These are phyloP conservation scores for Ophiothrix spiculata DNA, from an alignment of 35 echinoderm and acorn worm species.

Conservation along the genomic window DNA sequence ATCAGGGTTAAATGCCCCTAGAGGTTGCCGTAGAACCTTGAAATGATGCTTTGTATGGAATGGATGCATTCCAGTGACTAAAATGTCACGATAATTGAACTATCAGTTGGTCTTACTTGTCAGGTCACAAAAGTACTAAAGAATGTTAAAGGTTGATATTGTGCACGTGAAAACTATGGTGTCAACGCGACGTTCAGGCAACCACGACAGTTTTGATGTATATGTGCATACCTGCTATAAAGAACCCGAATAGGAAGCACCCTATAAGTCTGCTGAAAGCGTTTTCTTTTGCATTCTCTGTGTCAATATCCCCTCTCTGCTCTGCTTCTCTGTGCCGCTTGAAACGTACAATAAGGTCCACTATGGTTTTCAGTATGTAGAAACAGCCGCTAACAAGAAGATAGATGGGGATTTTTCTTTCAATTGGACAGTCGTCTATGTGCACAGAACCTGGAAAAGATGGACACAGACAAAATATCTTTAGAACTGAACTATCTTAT, in stretches of 20 bases:
- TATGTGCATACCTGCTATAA: conserved; percentile 76
- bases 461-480: too few relatives aligned
- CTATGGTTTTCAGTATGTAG: conserved; percentile 59
- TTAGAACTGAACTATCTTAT: too few relatives aligned
- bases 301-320: conserved; percentile 17
- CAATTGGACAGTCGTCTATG: conserved; percentile 59
- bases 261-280: conserved; percentile 56
- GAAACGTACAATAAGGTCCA: conserved; percentile 50
- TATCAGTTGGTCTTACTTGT: background rate
- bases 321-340: background rate
- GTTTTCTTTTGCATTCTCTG: conserved; percentile 37
- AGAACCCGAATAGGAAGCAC: conserved; percentile 78
- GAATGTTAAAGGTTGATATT: background rate
- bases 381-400: conserved; percentile 63
- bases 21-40: background rate
- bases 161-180: background rate
- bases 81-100: background rate
- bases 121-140: background rate
- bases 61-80: background rate
- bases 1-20: too few relatives aligned
- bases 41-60: background rate
- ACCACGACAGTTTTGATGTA: background rate
- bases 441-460: conserved; percentile 43
- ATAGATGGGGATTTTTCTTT: conserved; percentile 77
- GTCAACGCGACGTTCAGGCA: too few relatives aligned